Percentiles rank a stretch among this genome's conserved stretches.
phyloP scores from a whole-genome alignment of 1,140 invertebrate species.

The Brevipalpus yothersi region DNA sequence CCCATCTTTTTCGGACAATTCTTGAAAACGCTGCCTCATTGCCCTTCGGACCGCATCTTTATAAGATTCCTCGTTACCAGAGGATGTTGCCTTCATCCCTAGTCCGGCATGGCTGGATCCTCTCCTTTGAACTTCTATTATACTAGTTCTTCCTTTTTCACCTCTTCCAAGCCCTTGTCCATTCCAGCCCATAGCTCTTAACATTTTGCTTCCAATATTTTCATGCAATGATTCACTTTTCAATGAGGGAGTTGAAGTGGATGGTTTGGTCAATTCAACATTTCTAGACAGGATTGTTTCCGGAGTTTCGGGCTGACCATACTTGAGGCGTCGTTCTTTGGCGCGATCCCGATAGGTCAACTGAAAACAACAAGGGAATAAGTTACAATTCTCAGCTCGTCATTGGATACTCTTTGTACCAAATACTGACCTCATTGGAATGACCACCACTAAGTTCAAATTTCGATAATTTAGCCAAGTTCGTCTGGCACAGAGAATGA shows the following conservation, averaged over 20 bases:
- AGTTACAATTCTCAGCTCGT: background rate
- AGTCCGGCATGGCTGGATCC: conserved; percentile 37
- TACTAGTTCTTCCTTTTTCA: conserved; percentile 8
- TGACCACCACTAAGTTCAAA: background rate
- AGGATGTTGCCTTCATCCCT: conserved; percentile 40
- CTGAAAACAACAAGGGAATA: background rate
- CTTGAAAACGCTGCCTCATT: conserved; percentile 31
- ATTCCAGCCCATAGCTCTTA: conserved; percentile 97
- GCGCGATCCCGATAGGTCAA: conserved; percentile 67
- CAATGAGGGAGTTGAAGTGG: background rate
- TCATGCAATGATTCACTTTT: background rate
- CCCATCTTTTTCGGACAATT: conserved; percentile 12
- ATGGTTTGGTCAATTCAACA: background rate
- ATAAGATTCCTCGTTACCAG: conserved; percentile 54
- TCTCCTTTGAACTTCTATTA: conserved; percentile 17
- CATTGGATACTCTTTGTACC: background rate
- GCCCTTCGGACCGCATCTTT: conserved; percentile 76
- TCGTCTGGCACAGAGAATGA: too few relatives aligned
- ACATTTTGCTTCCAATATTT: conserved; percentile 68
- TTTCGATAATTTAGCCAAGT: conserved; percentile 10
- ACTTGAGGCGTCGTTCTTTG: conserved; percentile 78
- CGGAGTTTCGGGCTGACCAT: conserved; percentile 56
- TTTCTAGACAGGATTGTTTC: conserved; percentile 28
- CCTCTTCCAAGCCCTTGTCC: conserved; percentile 61
- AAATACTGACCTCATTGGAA: background rate